Percentiles rank a stretch among this genome's conserved stretches.
Evolutionary conservation across 1,140 invertebrate species (phyloP).

Genomic region (Brachystomella parvula): DNA sequence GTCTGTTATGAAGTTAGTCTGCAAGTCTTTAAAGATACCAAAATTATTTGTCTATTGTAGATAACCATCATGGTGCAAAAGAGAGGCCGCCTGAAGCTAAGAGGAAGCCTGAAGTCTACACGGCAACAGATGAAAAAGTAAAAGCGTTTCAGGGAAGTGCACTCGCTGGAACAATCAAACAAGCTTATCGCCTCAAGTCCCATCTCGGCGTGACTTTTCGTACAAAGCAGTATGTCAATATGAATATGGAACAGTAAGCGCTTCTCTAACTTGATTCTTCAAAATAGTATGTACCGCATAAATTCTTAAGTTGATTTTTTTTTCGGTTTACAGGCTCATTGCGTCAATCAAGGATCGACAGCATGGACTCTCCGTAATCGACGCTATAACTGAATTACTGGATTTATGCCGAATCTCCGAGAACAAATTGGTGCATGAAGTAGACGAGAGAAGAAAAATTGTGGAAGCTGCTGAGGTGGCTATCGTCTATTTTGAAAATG

Average conservation of each 20-base stretch:
- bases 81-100: slow-evolving; percentile 29
- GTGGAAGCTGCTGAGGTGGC: slow-evolving; percentile 35
- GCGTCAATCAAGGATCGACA: slow-evolving; percentile 32
- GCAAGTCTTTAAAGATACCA: no score
- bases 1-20: no score
- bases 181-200: slow-evolving; percentile 33
- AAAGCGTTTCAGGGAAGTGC: slow-evolving; percentile 26
- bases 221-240: slow-evolving; percentile 35
- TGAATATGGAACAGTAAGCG: slow-evolving; percentile 28
- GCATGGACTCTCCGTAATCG: slow-evolving; percentile 34
- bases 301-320: no score
- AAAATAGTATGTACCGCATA: no score
- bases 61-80: neutral
- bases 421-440: slow-evolving; percentile 28
- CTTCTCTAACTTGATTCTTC: no score
- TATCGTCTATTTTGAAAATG: slow-evolving; percentile 37
- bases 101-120: slow-evolving; percentile 37
- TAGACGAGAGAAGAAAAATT: slow-evolving; percentile 36
- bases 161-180: slow-evolving; percentile 30
- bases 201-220: slow-evolving; percentile 36
- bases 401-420: slow-evolving; percentile 29
- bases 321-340: slow-evolving; percentile 22
- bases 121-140: slow-evolving; percentile 34
- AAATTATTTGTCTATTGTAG: neutral
- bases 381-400: slow-evolving; percentile 26